These are phyloP conservation scores for Nestor notabilis DNA, from an alignment of 2,113 vertebrate species.

Conservation along the genomic window DNA sequence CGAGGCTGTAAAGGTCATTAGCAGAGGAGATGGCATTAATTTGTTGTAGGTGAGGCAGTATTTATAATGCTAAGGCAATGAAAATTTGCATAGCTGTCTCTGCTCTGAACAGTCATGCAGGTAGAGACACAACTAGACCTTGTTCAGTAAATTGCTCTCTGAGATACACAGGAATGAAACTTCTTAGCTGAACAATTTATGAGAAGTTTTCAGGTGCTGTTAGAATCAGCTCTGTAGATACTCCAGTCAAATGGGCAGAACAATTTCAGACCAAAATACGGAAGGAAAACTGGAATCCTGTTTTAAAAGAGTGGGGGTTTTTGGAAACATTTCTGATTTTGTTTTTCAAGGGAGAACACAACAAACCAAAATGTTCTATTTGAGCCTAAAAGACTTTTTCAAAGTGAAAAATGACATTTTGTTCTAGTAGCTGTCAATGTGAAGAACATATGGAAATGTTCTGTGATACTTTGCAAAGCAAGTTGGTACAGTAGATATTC, in stretches of 20 bases:
- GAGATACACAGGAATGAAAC: background rate
- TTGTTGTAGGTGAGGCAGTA: background rate
- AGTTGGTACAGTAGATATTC: background rate
- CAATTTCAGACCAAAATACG: background rate
- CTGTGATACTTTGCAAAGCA: background rate
- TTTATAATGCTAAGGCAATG: slow-evolving; percentile 19
- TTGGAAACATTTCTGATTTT: background rate
- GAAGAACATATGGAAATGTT: background rate
- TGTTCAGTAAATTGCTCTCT: background rate
- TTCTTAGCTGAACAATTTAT: background rate
- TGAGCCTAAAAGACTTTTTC: background rate
- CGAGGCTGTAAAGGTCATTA: slow-evolving; percentile 22
- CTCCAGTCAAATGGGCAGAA: background rate
- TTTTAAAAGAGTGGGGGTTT: background rate
- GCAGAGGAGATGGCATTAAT: background rate
- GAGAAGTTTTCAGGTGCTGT: background rate
- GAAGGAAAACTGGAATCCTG: background rate
- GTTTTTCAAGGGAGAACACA: background rate
- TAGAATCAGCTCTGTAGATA: background rate
- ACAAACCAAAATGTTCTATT: background rate
- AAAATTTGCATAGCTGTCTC: slow-evolving; percentile 19
- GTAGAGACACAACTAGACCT: background rate
- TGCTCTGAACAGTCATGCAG: background rate
- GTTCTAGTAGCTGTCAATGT: background rate
- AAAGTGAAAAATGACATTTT: background rate